Base-by-base conservation (phyloP, 2,888 invertebrate genomes). In the Lottia scabra region DNA sequence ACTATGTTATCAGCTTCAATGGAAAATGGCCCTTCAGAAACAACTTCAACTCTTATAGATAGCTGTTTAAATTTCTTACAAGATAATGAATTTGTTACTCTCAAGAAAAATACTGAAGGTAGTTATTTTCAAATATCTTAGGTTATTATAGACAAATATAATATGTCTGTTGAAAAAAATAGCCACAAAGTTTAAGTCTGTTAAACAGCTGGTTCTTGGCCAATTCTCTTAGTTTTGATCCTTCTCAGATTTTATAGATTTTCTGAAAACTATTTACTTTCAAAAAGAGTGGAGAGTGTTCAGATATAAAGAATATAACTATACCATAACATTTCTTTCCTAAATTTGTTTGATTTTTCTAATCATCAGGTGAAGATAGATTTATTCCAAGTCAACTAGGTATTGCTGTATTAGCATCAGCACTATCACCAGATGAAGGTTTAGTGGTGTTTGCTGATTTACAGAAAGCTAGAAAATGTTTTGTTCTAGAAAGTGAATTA, bases 381-480 rank as follows among this genome's bases (percentile, higher is more conserved):
- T 84, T 83, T 81, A 80, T 79, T 45, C 85, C 97, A 5, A 97
- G 97, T 4, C 93, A 95, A 77, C 91, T 99, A 70, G 99, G 97
- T 0, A 93, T 94, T 87, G 99, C 99, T 23, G 96, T 98, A 87
- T 91, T 99, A 27, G 92, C 96, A 26, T 96, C 98, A 0, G 95
- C 97, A 0, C 93, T 99, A 90, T 94, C 96, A n/a, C 98, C 99
- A 0, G 95, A 95, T 87, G 97, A 99, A 89, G 98, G 96, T 0
- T 91, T 98, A 12, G 92, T 94, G 23, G 92, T 99, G 63, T 96
- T 98, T 87, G 81, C 84, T n/a, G 99, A 99, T 89, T 90, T 99
- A 38, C 94, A 96, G 88, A 94, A 94, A 89, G 97, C 98, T 0
- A 92, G 97, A 12, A 94, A 94, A 82, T 95, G 95, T 85, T 94